Evolutionary conservation across 2,888 invertebrate species (phyloP).

Genomic region (Ophion ellenae): DNA sequence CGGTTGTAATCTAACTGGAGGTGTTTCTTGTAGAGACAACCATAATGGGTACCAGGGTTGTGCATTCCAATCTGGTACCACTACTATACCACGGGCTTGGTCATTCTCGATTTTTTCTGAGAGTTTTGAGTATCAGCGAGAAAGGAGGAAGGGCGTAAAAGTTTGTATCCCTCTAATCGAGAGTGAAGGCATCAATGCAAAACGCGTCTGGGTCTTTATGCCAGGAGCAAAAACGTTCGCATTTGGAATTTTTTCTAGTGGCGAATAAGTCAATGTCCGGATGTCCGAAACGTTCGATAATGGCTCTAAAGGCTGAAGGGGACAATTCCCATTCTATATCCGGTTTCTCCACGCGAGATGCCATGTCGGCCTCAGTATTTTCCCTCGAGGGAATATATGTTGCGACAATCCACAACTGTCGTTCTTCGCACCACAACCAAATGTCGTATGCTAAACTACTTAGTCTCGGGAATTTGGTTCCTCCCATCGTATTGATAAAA

Average conservation of each 20-base stretch:
- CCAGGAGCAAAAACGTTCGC: constrained; percentile 28
- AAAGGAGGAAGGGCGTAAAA: constrained; percentile 18
- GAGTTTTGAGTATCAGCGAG: constrained; percentile 68
- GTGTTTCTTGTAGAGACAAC: not conserved
- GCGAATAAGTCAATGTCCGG: not conserved
- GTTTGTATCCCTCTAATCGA: no score
- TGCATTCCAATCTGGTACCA: constrained; percentile 74
- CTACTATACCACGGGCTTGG: constrained; percentile 74
- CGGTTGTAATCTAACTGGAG: constrained; percentile 19
- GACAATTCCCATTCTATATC: no score
- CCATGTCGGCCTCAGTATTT: no score
- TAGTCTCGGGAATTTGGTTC: constrained; percentile 28
- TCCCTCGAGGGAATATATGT: no score
- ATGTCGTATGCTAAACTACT: not conserved
- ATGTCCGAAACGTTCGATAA: not conserved
- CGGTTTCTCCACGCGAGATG: no score
- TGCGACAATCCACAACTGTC: no score
- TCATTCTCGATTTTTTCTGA: constrained; percentile 76
- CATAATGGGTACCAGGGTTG: constrained; percentile 67
- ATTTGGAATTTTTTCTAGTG: not conserved
- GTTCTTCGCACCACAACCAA: no score
- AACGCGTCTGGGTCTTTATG: constrained; percentile 49
- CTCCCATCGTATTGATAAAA: constrained; percentile 58
- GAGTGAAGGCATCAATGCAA: constrained; percentile 45
- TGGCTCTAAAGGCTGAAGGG: not conserved